phyloP scores from a whole-genome alignment of 2,113 vertebrate species.

The Corvus hawaiiensis region DNA sequence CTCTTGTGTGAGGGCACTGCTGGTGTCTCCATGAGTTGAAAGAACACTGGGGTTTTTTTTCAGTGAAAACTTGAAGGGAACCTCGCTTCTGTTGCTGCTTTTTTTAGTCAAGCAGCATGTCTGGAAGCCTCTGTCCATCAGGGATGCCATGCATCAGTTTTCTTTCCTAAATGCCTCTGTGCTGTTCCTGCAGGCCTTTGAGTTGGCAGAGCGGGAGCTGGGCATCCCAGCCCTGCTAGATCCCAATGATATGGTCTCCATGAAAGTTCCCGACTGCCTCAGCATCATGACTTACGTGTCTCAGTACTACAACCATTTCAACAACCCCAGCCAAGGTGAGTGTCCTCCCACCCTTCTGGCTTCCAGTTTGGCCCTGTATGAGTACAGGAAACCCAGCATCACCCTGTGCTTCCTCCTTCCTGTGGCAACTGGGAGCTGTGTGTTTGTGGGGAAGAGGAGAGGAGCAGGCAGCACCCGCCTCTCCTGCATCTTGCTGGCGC shows the following conservation, averaged over 20 bases:
- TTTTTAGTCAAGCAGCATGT: neutral
- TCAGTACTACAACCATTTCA: constrained; percentile 95
- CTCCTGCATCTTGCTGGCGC: neutral
- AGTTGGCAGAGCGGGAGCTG: constrained; percentile 89
- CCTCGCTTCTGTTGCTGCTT: neutral
- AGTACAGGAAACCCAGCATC: neutral
- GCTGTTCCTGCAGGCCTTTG: constrained; percentile 81
- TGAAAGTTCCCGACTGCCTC: constrained; percentile 92
- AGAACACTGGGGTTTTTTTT: rapidly evolving
- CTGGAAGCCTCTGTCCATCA: neutral
- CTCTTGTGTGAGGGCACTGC: rapidly evolving
- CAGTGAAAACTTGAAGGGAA: neutral
- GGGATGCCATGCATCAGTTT: neutral
- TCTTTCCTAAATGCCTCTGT: neutral
- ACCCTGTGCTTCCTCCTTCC: neutral
- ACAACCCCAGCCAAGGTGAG: constrained; percentile 76
- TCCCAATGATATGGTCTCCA: constrained; percentile 95
- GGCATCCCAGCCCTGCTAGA: constrained; percentile 94
- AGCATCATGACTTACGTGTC: constrained; percentile 97
- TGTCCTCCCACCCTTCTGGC: neutral
- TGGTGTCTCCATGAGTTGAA: neutral
- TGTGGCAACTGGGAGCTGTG: neutral
- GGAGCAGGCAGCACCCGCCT: neutral
- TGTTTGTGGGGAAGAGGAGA: neutral
- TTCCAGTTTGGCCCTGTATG: neutral